Conservation (phyloP, 2,888 invertebrate species). For the Uloborus plumipes region DNA sequence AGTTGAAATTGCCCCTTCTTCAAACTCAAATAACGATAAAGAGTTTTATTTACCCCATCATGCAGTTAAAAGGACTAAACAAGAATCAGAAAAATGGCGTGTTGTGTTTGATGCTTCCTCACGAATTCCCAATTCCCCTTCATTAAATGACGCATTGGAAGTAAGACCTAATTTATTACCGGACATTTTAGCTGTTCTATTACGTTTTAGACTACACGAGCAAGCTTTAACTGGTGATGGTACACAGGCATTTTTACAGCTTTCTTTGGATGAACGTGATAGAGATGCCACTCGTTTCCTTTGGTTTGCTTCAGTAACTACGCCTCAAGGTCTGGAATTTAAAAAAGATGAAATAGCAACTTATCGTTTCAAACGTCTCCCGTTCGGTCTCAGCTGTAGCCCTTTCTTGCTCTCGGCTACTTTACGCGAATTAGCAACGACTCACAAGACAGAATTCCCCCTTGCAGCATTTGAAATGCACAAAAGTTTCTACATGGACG, state of each 20-base stretch:
- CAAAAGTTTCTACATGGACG: no score
- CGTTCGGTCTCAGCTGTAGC: background rate
- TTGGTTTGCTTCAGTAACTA: background rate
- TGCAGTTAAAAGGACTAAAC: background rate
- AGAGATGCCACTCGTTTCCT: background rate
- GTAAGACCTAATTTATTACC: no score
- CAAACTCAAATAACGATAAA: background rate
- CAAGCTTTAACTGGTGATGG: background rate
- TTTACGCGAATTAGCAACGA: no score
- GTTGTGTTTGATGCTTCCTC: background rate
- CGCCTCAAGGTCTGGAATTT: background rate
- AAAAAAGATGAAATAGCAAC: background rate
- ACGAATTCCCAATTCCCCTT: background rate
- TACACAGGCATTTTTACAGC: background rate
- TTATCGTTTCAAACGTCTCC: background rate
- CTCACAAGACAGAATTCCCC: no score
- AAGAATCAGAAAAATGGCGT: background rate
- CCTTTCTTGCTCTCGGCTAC: background rate
- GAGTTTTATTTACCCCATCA: background rate
- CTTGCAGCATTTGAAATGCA: no score
- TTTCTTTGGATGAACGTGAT: background rate
- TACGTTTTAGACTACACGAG: background rate
- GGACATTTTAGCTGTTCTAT: background rate
- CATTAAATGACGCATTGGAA: background rate
- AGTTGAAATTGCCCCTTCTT: background rate